phyloP scores from a whole-genome alignment of 1,140 invertebrate species.

The Colletes latitarsis region DNA sequence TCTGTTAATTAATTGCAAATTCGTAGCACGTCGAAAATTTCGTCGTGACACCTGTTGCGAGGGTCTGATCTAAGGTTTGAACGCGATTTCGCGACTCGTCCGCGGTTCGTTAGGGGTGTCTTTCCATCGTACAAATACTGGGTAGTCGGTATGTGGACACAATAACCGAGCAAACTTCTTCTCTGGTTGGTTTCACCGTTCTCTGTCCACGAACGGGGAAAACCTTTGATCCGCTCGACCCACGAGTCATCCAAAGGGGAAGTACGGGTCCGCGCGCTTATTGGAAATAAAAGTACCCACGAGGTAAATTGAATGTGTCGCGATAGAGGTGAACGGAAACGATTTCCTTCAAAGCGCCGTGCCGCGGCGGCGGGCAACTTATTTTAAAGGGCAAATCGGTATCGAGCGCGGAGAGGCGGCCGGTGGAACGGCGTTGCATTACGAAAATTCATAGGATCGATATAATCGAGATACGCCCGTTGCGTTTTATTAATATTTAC shows the following conservation, averaged over 20 bases:
- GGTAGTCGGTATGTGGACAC: neutral
- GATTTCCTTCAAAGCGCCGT: conserved; percentile 34
- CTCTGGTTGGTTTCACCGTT: conserved; percentile 15
- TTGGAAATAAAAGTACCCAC: conserved; percentile 48
- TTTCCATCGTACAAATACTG: neutral
- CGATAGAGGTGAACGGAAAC: conserved; percentile 33
- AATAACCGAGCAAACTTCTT: conserved; percentile 29
- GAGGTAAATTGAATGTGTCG: conserved; percentile 43
- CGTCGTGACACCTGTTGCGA: no score
- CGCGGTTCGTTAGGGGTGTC: neutral
- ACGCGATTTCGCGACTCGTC: no score
- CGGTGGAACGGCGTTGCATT: neutral
- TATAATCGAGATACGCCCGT: neutral
- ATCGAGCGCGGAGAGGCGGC: neutral
- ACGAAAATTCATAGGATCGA: conserved; percentile 10
- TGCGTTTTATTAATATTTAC: conserved; percentile 48
- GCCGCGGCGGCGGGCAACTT: neutral
- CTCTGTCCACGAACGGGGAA: neutral
- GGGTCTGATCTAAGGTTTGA: no score
- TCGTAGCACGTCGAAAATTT: no score
- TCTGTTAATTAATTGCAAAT: no score
- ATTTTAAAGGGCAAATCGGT: conserved; percentile 31
- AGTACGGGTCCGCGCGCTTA: conserved; percentile 31
- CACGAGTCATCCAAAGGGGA: conserved; percentile 12
- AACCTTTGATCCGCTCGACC: conserved; percentile 46